phyloP scores from a whole-genome alignment of 30 jellyfish, hydroid and myxozoan genomes.

The Aurelia sp. region DNA sequence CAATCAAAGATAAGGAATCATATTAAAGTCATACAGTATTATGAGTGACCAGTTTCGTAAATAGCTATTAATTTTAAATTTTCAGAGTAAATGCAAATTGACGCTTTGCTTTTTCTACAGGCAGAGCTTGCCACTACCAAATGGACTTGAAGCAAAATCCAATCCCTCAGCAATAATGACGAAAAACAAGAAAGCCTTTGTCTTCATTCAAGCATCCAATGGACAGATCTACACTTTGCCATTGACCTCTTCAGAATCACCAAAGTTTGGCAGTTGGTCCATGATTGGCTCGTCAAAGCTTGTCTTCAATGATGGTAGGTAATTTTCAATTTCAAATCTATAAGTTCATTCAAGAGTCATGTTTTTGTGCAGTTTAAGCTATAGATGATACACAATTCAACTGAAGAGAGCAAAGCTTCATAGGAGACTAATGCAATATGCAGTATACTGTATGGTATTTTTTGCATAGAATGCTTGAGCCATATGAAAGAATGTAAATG shows the following conservation, averaged over 20 bases:
- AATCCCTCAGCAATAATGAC: conserved; percentile 66
- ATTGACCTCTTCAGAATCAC: conserved; percentile 9
- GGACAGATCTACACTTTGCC: conserved; percentile 80
- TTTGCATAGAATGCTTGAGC: background rate
- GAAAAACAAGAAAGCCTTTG: conserved; percentile 8
- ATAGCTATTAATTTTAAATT: too few species aligned
- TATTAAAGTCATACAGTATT: too few species aligned
- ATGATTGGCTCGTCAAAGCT: conserved; percentile 70
- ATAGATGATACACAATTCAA: too few species aligned
- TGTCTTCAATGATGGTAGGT: conserved; percentile 80
- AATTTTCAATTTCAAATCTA: too few species aligned
- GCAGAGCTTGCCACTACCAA: conserved; percentile 75
- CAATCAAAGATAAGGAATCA: too few species aligned
- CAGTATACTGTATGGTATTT: too few species aligned
- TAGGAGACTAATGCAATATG: too few species aligned
- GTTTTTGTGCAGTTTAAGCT: too few species aligned
- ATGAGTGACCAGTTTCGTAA: too few species aligned
- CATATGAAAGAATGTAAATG: too few species aligned
- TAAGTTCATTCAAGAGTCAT: too few species aligned
- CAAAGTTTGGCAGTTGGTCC: conserved; percentile 77
- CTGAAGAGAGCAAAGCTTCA: too few species aligned
- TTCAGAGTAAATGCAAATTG: background rate
- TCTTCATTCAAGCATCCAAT: conserved; percentile 72
- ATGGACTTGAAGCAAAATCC: conserved; percentile 63
- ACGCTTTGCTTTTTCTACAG: conserved; percentile 32